Evolutionary conservation across 2,888 invertebrate genomes (phyloP).

Genomic region (Gastrophysa polygoni): DNA sequence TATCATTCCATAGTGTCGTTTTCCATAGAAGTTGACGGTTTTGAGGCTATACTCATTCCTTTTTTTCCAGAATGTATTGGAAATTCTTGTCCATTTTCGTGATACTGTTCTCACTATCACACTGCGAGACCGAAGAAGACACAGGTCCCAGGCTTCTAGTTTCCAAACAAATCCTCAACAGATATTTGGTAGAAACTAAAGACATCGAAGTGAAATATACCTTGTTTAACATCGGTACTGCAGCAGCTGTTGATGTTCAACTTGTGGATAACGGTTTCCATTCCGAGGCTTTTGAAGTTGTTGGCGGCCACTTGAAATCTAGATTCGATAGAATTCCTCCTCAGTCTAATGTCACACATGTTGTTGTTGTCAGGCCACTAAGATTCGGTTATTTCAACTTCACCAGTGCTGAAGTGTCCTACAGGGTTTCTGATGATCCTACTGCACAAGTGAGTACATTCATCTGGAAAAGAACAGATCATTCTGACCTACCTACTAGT

Average conservation of each 20-base stretch:
- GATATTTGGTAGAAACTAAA: conserved; percentile 94
- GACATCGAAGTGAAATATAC: conserved; percentile 96
- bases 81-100: conserved; percentile 34
- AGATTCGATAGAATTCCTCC: conserved; percentile 90
- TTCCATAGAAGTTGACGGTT: background rate
- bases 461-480: too few relatives aligned
- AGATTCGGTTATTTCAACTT: conserved; percentile 96
- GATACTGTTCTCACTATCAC: conserved; percentile 37
- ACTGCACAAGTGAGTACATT: conserved; percentile 37
- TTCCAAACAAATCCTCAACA: conserved; percentile 93
- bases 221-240: conserved; percentile 90
- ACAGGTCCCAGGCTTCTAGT: conserved; percentile 82
- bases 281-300: conserved; percentile 86
- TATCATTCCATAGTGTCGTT: too few relatives aligned
- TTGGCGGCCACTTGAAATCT: conserved; percentile 84
- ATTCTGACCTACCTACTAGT: too few relatives aligned
- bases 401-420: conserved; percentile 91
- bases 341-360: conserved; percentile 91
- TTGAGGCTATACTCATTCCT: background rate
- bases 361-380: conserved; percentile 88
- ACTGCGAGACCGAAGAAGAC: conserved; percentile 66
- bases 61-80: conserved; percentile 31
- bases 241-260: conserved; percentile 87
- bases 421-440: conserved; percentile 74
- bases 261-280: conserved; percentile 92